Evolutionary conservation across 1,140 invertebrate species (phyloP), one percentile per base, ranked within the genome.

Genomic region (Magallana angulata): DNA sequence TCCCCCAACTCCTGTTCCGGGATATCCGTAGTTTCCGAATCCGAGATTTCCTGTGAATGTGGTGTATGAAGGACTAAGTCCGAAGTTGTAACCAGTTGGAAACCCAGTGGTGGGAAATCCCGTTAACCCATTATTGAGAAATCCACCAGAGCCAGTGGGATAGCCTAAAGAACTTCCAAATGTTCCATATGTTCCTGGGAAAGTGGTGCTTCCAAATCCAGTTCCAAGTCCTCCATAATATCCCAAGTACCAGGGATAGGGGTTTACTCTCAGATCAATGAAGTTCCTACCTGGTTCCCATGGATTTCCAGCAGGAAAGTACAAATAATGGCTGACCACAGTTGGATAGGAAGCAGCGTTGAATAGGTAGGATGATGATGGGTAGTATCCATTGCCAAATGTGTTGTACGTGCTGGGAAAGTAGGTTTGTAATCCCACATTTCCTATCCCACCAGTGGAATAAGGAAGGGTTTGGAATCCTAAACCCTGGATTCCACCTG

Each of bases 271-370:
- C 68, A 76, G 30, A 24, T 76, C 68, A 30, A 76, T 76, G 8
- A 12, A 76, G 30, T 76, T 76, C 30, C 68, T 76, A 1, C 68
- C 68, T 30, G 68, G 68, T 9, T 76, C 9, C 68, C 68, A 76
- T 76, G 68, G 68, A 30, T 76, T 76, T 36, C 68, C 68, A 12
- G 24, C 68, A 30, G 68, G 68, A 30, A 76, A 76, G 14, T 76
- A 76, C 30, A 76, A 8, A 24, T 76, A 76, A 76, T 76, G 68
- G 24, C 68, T 76, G 24, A 76, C 24, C 18, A 76, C 68, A 30
- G 68, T 76, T 11, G 68, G 68, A 76, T 76, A 76, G 68, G 18
- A 76, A 30, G 68, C 68, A 11, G 68, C 36, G 24, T 76, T 76
- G 68, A 30, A 76, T 1, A 76, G 11, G 7, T 12, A 48, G 36